Base-by-base conservation (phyloP, 2,888 invertebrate species). In the Macropis europaea region DNA sequence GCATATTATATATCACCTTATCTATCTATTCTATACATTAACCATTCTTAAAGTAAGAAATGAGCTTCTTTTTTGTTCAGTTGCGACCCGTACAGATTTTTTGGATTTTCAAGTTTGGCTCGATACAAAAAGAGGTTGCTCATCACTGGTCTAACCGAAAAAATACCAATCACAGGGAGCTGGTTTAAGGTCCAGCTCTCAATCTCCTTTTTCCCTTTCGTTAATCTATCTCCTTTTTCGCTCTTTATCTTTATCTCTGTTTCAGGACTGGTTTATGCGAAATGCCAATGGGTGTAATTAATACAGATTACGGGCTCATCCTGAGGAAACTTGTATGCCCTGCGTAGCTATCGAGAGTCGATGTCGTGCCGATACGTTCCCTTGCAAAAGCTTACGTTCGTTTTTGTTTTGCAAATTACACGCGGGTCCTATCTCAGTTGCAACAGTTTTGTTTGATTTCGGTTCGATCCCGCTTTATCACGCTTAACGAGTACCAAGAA, bases 261-360 rank as follows among this genome's bases (percentile, higher is more conserved):
- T 42, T 15, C 53, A 19, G 53, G 53, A 60, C 64, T 61, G 62
- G 75, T 75, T 75, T 75, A 69, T 59, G 59, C 61, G 54, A 53
- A 59, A 15, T 40, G 61, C 61, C 70, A 45, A 19, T 53, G 60
- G 64, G 52, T 43, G 56, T 69, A 68, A 75, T 75, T 75, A 75
- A 75, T 75, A 61, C 71, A 64, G 64, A 73, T 71, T 64, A 63
- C 56, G 24, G 57, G 22, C 1, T 1, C 26, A 28, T 52, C 52
- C 38, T 40, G 64, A 60, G 64, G 48, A 60, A 73, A 54, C 72
- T 53, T 40, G 60, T 43, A 73, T 42, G 59, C 34, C 42, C 30
- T 11, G 24, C 38, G 53, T 47, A 13, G n/a, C 34, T 67, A 53
- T 61, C 66, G 61, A 47, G 61, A 61, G 53, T 53, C 45, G 62